Conservation (phyloP, 1,140 invertebrate genomes). For the silkworm (Bombyx mori) region ASM3026992v2 NC_085116.1:12957501-12958000, state of each 20-base stretch:
- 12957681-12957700: constrained; percentile 17
- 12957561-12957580: constrained; percentile 29
- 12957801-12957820: constrained; percentile 16
- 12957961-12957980: no score
- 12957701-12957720: constrained; percentile 36
- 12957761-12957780: constrained; percentile 21
- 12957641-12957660: neutral
- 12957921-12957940: no score
- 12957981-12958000: no score
- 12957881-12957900: no score
- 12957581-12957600: constrained; percentile 28
- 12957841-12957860: constrained; percentile 11
- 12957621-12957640: neutral
- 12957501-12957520: constrained; percentile 9
- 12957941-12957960: no score
- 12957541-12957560: constrained; percentile 18
- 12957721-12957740: constrained; percentile 39
- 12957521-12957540: constrained; percentile 19
- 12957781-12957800: constrained; percentile 15
- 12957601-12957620: constrained; percentile 2
- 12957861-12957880: neutral
- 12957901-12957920: no score
- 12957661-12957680: constrained; percentile 4
- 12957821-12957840: constrained; percentile 16
- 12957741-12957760: constrained; percentile 36